phyloP scores from a whole-genome alignment of 2,888 invertebrate genomes.

The Ormyrus labotus region DNA sequence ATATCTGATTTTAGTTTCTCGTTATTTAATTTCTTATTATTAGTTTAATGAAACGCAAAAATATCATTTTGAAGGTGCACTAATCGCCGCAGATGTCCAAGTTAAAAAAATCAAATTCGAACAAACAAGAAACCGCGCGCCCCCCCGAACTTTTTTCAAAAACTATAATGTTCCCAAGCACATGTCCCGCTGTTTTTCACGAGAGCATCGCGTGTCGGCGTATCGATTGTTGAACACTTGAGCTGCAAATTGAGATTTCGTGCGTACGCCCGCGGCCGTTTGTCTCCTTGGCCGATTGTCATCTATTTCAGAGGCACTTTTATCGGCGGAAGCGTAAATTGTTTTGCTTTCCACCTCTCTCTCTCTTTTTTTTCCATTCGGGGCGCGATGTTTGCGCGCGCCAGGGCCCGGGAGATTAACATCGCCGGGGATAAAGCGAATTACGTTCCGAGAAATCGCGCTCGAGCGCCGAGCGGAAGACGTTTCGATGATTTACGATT shows the following conservation, averaged over 20 bases:
- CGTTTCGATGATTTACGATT: conserved; percentile 37
- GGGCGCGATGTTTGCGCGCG: not conserved
- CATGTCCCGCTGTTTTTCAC: too few relatives aligned
- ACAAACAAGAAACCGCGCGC: too few relatives aligned
- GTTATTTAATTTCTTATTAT: too few relatives aligned
- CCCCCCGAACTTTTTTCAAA: too few relatives aligned
- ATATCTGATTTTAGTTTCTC: too few relatives aligned
- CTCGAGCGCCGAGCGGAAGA: not conserved
- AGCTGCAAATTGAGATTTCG: conserved; percentile 40
- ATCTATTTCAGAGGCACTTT: conserved; percentile 38
- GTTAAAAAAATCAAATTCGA: too few relatives aligned
- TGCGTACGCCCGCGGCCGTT: conserved; percentile 6
- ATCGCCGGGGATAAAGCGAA: conserved; percentile 35
- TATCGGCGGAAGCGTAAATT: conserved; percentile 39
- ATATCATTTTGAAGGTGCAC: too few relatives aligned
- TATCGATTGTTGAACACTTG: conserved; percentile 17
- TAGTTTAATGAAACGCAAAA: too few relatives aligned
- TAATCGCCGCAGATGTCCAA: too few relatives aligned
- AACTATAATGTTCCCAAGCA: too few relatives aligned
- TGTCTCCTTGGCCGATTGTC: conserved; percentile 25
- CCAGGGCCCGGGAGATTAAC: conserved; percentile 36
- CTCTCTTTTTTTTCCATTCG: not conserved
- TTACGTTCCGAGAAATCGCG: conserved; percentile 25
- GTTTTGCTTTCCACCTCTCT: conserved; percentile 17
- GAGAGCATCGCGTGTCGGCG: not conserved